Conservation (phyloP, 53 echinoderm and acorn worm species). For the Luidia sarsii region DNA sequence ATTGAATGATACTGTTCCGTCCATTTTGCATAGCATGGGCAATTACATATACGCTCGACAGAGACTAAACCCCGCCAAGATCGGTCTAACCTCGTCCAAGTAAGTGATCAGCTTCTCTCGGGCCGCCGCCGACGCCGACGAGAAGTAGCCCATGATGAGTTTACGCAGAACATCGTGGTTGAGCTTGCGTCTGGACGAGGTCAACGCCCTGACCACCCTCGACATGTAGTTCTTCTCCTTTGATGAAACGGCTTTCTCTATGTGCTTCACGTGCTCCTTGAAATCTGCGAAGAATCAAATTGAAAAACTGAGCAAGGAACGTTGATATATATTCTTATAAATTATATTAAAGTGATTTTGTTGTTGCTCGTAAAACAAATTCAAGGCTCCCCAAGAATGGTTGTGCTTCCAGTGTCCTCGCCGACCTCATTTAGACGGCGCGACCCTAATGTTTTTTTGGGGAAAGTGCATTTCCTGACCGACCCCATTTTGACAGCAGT, state of each 20-base stretch:
- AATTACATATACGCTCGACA: too few relatives aligned
- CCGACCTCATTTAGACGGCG: too few relatives aligned
- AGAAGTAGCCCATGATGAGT: conserved; percentile 86
- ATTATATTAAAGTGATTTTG: not conserved
- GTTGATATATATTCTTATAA: too few relatives aligned
- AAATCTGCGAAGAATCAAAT: conserved; percentile 71
- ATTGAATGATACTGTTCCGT: too few relatives aligned
- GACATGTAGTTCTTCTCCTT: conserved; percentile 98
- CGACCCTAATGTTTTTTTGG: too few relatives aligned
- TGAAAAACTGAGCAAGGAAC: not conserved
- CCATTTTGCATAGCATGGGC: too few relatives aligned
- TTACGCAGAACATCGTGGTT: conserved; percentile 91
- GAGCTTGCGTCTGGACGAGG: conserved; percentile 88
- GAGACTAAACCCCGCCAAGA: too few relatives aligned
- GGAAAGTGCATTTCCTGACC: too few relatives aligned
- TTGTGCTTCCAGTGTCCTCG: too few relatives aligned
- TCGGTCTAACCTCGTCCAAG: conserved; percentile 96
- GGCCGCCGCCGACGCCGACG: conserved; percentile 59
- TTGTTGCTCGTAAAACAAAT: too few relatives aligned
- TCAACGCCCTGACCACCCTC: conserved; percentile 84
- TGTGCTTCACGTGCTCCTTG: conserved; percentile 99
- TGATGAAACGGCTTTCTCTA: conserved; percentile 93
- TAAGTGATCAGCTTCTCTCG: conserved; percentile 78
- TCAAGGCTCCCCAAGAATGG: too few relatives aligned
- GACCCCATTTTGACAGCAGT: too few relatives aligned